Conservation (phyloP, 2,113 vertebrate genomes). For the Coturnix japonica region DNA sequence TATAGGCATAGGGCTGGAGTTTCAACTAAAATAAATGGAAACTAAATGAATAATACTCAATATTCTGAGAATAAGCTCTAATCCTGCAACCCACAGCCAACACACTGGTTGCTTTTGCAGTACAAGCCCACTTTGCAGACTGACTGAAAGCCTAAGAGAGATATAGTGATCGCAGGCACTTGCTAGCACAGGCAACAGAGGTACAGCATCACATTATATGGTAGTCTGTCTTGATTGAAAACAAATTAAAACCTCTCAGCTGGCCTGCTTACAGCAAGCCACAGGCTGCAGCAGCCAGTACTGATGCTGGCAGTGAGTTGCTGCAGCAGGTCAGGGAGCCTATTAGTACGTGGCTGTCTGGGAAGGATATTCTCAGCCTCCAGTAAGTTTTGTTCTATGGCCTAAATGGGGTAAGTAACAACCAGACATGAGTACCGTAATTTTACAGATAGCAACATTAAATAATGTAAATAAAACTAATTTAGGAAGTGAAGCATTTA, state of each 20-base stretch:
- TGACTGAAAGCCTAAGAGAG: neutral
- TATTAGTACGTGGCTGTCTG: neutral
- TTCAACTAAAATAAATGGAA: neutral
- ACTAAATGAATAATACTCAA: neutral
- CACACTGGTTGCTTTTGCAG: neutral
- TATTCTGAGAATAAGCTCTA: neutral
- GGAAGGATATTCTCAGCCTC: neutral
- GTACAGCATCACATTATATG: neutral
- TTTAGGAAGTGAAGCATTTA: slow-evolving; percentile 56
- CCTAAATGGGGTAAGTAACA: slow-evolving; percentile 28
- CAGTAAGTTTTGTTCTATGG: neutral
- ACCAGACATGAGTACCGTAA: slow-evolving; percentile 6
- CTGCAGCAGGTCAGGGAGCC: neutral
- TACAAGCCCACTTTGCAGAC: neutral
- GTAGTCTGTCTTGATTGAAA: neutral
- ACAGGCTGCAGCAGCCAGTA: neutral
- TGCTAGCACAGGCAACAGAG: neutral
- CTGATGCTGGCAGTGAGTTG: neutral
- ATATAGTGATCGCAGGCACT: neutral
- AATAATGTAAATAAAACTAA: slow-evolving; percentile 4
- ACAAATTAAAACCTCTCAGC: neutral
- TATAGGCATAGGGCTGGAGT: neutral
- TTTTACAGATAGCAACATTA: slow-evolving; percentile 42
- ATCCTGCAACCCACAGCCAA: neutral
- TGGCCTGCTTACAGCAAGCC: neutral